Evolutionary conservation across 2,888 invertebrate genomes (phyloP), one percentile per base, ranked within the genome.

Genomic region (Dynastes maya): DNA sequence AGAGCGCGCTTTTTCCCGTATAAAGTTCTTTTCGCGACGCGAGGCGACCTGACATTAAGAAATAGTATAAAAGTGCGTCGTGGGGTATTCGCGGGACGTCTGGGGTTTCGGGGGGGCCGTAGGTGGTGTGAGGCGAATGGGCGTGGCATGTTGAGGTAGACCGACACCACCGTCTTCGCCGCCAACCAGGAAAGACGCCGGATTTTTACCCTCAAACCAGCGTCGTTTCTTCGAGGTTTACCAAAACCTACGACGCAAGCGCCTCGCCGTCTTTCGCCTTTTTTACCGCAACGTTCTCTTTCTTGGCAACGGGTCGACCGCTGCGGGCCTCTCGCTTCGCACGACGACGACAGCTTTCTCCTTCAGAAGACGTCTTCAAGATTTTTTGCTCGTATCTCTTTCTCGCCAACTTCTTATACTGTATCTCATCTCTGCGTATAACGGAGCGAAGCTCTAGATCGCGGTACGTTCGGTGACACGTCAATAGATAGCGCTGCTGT

Each of bases 201-300:
- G 89, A 89, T 89, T 89, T 89, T 89, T 89, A 88, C 88, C 89
- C 89, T 88, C 89, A 89, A 88, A 89, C 89, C 89, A 88, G 88
- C 88, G 88, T 88, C 88, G 88, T 89, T 89, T 89, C 89, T 88
- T 89, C 89, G 89, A 89, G 89, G 89, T 89, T 89, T 89, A 89
- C 89, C 89, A 87, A 86, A 86, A 86, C 84, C 83, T 84, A 74
- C 84, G 84, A 86, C 87, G 86, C 87, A 86, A 85, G 88, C 87
- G 87, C 86, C 86, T 85, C 79, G 75, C 61, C 78, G 74, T 75
- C 75, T 78, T 78, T 75, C 78, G 74, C 68, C 75, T 75, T 78
- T 78, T 75, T 74, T 78, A 63, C 74, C 67, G 29, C 68, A 58
- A 58, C 67, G 40, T 22, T 78, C 78, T 75, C 75, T 75, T 49